These are phyloP conservation scores for Atherinomorus stipes DNA, from an alignment of 2,113 vertebrate genomes.

Conservation along the genomic window DNA sequence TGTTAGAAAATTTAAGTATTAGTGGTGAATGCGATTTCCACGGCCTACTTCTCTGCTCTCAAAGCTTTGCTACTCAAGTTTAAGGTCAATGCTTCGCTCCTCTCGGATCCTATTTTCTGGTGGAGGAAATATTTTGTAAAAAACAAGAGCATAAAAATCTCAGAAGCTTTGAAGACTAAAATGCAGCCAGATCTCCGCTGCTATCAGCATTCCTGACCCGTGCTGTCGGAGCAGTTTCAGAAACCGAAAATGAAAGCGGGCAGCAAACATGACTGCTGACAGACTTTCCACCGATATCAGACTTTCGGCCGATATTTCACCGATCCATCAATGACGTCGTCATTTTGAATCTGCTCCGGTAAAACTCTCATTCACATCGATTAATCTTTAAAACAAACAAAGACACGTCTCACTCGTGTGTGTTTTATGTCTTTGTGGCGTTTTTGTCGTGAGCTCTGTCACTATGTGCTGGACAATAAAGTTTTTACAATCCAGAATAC, in stretches of 20 bases:
- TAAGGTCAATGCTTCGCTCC: conserved; percentile 15
- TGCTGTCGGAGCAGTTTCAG: neutral
- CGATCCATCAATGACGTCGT: too few species aligned
- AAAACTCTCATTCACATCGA: too few species aligned
- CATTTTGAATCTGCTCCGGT: too few species aligned
- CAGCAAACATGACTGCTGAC: neutral
- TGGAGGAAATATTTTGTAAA: neutral
- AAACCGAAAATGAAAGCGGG: neutral
- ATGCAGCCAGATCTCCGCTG: neutral
- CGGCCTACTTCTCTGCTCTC: neutral
- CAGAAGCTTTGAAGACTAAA: neutral
- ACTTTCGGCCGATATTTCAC: too few species aligned
- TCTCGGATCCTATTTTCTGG: neutral
- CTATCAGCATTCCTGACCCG: neutral
- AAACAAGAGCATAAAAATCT: neutral
- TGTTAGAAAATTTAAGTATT: conserved; percentile 25
- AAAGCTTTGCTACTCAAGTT: neutral
- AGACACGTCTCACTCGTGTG: too few species aligned
- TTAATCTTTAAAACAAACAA: too few species aligned
- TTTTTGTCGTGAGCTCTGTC: too few species aligned
- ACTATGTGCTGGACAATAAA: too few species aligned
- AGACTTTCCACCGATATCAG: too few species aligned
- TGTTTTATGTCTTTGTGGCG: too few species aligned
- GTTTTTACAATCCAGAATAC: too few species aligned
- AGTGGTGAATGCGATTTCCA: neutral